Evolutionary conservation across 2,113 vertebrate genomes (phyloP).

Genomic region (Urocynchramus pylzowi): DNA sequence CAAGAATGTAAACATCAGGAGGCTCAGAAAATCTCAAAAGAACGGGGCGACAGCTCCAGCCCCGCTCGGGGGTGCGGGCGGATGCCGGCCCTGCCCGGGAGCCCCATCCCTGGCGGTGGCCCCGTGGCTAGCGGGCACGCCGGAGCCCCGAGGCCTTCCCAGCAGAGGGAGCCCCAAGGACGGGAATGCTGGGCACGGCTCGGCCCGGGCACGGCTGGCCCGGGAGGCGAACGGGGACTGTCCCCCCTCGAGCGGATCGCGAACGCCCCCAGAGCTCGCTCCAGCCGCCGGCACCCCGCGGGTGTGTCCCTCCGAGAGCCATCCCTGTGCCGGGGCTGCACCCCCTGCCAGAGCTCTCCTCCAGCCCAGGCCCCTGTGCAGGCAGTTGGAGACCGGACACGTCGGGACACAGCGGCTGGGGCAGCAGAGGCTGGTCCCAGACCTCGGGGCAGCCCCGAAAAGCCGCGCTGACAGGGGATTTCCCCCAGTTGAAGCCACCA

Average conservation of each 20-base stretch:
- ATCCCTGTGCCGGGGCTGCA: accelerated
- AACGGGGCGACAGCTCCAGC: too few relatives aligned
- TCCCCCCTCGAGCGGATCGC: background rate
- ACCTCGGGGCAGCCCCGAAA: accelerated
- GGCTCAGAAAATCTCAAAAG: too few relatives aligned
- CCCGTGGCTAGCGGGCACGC: background rate
- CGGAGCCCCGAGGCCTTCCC: background rate
- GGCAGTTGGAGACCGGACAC: accelerated
- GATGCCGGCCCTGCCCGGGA: background rate
- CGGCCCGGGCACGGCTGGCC: background rate
- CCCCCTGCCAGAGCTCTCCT: accelerated
- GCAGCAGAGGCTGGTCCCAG: background rate
- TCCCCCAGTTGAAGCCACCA: background rate
- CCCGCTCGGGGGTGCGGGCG: background rate
- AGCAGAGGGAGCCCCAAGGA: constrained; percentile 41
- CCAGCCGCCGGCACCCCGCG: accelerated
- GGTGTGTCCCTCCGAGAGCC: background rate
- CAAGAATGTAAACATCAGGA: too few relatives aligned
- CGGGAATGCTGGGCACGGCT: background rate
- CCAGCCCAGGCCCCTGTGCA: background rate
- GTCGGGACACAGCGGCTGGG: background rate
- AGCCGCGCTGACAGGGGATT: accelerated
- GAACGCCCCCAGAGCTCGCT: background rate
- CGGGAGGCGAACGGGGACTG: too few relatives aligned
- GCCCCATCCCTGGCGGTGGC: background rate